Base-by-base conservation (phyloP, 37 sponge, comb jelly and placozoan genomes). In the Halisarca cf. caerulea region DNA sequence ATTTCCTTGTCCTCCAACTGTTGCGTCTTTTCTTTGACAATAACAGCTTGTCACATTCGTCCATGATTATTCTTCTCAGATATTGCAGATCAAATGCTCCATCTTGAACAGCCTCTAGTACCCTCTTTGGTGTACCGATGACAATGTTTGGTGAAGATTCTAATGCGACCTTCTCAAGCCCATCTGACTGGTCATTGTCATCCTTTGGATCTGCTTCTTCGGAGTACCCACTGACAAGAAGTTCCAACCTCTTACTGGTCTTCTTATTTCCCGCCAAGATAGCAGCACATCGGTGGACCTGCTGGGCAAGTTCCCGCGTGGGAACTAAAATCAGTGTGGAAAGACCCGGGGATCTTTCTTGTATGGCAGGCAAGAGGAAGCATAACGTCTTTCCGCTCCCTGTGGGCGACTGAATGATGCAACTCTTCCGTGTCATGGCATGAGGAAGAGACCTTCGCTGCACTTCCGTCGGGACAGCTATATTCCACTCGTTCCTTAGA, bases 331-430 rank as follows among this genome's bases (percentile, higher is more conserved):
- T 79, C 32, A 91, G 59, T 11, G 88, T 83, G 20, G 73, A 80
- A 34, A 91, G 64, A 18, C 80, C 84, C 0, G 74, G 84, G 17
- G 14, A 1, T 17, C 2, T 28, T 6, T 92, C 89, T 51, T 92
- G 89, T 15, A 92, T 70, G n/a, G 86, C 83, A 59, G 93, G 93
- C 6, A 92, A 32, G 32, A 92, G 86, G 43, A 89, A 92, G 0
- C 83, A 60, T 1, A 92, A 77, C 1, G 86, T 86, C 58, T 92
- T 92, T 15, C 93, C 93, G 3, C 80, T 83, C 1, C 93, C 93
- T 24, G 89, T 92, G 38, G 82, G 87, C 7, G 93, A 89, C 35
- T 89, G 87, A 38, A 92, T 69, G 23, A 89, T 79, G 45, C 80
- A 81, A 58, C 73, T 39, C 3, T 24, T 27, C 24, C 70, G 36